These are phyloP conservation scores for Adoxophyes honmai DNA, from an alignment of 1,140 invertebrate species.

Conservation along the genomic window DNA sequence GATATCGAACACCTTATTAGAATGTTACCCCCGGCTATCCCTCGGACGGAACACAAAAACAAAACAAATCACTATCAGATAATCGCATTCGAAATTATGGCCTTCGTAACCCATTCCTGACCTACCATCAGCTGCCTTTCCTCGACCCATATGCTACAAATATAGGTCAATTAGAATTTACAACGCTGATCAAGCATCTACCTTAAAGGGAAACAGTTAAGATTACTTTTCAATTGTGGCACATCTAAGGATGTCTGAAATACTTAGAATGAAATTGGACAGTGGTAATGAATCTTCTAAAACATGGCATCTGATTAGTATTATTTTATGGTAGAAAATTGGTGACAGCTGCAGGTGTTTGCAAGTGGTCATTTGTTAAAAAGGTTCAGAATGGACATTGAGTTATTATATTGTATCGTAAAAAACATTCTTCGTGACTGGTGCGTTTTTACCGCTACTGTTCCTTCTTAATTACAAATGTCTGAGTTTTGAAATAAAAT, in stretches of 20 bases:
- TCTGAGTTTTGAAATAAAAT: too few relatives aligned
- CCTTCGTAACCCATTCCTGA: constrained; percentile 51
- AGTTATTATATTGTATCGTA: constrained; percentile 29
- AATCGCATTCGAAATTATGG: constrained; percentile 60
- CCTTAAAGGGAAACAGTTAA: constrained; percentile 23
- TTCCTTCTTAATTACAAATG: background rate
- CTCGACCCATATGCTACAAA: constrained; percentile 53
- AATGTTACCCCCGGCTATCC: constrained; percentile 39
- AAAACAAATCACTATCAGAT: constrained; percentile 62
- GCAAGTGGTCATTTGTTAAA: constrained; percentile 33
- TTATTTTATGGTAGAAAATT: constrained; percentile 43
- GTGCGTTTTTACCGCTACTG: background rate
- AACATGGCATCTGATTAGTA: constrained; percentile 40
- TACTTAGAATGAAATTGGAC: constrained; percentile 21
- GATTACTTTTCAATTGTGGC: constrained; percentile 21
- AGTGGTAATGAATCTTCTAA: constrained; percentile 46
- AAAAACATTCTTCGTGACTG: background rate
- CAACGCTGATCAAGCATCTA: constrained; percentile 18
- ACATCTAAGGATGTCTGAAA: constrained; percentile 10
- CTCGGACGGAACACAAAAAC: constrained; percentile 37
- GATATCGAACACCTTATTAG: constrained; percentile 56
- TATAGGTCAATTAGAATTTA: constrained; percentile 50
- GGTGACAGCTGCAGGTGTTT: constrained; percentile 38
- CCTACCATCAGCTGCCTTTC: constrained; percentile 57
- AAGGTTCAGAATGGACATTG: constrained; percentile 29